Conservation (phyloP, 2,113 vertebrate species). For the Zosterops lateralis region DNA sequence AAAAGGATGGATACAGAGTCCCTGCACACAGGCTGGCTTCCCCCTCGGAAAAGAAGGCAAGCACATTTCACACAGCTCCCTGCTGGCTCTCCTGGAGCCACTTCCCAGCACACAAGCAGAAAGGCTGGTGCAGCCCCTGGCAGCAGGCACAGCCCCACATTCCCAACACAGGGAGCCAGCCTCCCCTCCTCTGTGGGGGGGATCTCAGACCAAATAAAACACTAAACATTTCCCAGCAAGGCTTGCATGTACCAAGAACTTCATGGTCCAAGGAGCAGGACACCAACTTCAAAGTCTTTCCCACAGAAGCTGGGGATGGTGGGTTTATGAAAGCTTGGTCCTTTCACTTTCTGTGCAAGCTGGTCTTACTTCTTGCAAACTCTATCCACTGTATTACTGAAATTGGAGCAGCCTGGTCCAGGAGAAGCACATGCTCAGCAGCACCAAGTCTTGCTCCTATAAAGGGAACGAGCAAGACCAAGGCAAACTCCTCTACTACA, state of each 20-base stretch:
- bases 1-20: background rate
- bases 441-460: background rate
- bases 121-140: fast-evolving
- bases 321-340: background rate
- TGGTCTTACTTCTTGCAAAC: background rate
- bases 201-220: fast-evolving
- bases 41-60: background rate
- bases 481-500: background rate
- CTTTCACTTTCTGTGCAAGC: background rate
- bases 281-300: background rate
- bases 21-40: fast-evolving
- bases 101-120: fast-evolving
- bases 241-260: background rate
- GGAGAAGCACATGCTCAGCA: background rate
- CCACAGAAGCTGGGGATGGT: background rate
- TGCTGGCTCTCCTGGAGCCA: background rate
- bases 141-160: background rate
- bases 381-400: background rate
- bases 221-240: background rate
- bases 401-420: background rate
- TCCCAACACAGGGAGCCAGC: fast-evolving
- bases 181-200: background rate
- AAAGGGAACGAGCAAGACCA: background rate
- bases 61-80: background rate
- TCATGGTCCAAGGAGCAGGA: background rate